phyloP scores from a whole-genome alignment of 2,888 invertebrate genomes.

The Zaprionus obscuricornis region DNA sequence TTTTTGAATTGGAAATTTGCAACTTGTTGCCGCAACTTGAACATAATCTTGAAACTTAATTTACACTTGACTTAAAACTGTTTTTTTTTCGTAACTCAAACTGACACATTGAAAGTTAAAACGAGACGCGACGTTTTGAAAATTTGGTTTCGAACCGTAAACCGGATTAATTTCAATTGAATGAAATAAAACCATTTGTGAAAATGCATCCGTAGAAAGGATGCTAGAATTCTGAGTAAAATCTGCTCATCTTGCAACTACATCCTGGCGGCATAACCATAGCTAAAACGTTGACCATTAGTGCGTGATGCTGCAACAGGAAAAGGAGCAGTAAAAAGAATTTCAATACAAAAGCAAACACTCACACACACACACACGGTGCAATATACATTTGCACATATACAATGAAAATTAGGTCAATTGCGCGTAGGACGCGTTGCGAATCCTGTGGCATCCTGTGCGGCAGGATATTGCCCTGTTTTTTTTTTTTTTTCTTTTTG shows the following conservation, averaged over 20 bases:
- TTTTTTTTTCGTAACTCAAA: no score
- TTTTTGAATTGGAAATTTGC: no score
- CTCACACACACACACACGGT: conserved; percentile 2
- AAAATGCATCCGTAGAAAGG: conserved; percentile 21
- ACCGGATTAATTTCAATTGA: no score
- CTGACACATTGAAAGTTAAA: no score
- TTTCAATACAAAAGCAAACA: conserved; percentile 14
- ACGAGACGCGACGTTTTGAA: no score
- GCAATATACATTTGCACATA: neutral
- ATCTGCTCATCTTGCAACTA: conserved; percentile 29
- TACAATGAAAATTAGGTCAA: conserved; percentile 59
- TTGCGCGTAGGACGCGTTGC: conserved; percentile 46
- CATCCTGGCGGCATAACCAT: conserved; percentile 16
- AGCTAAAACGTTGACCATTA: conserved; percentile 55
- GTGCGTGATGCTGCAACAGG: conserved; percentile 29
- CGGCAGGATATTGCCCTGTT: conserved; percentile 43
- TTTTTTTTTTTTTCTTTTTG: conserved; percentile 10
- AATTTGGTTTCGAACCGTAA: no score
- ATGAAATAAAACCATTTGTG: conserved; percentile 17
- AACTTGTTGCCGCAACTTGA: no score
- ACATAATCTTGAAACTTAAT: no score
- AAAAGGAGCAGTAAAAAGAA: conserved; percentile 21
- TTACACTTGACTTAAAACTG: no score
- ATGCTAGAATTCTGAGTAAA: conserved; percentile 12
- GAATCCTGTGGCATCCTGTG: conserved; percentile 47